These are phyloP conservation scores for Myotis lucifugus DNA, from an alignment of 2,113 vertebrate species.

Conservation along the genomic window DNA sequence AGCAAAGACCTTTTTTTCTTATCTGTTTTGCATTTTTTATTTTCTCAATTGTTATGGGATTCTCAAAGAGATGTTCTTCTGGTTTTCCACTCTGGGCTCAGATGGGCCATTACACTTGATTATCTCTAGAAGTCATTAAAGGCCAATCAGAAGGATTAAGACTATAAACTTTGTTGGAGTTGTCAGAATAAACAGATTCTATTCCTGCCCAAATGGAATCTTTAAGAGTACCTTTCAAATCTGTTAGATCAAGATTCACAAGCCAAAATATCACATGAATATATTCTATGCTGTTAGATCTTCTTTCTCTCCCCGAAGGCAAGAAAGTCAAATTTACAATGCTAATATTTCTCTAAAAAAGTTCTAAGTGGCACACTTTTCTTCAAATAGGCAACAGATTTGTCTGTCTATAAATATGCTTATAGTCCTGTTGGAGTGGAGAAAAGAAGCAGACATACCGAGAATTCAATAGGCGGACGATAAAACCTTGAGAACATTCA, in stretches of 20 bases:
- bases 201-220: neutral
- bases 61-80: neutral
- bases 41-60: neutral
- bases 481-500: conserved; percentile 1
- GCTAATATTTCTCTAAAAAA: conserved; percentile 57
- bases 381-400: conserved; percentile 56
- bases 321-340: conserved; percentile 64
- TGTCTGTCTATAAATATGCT: conserved; percentile 43
- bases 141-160: neutral
- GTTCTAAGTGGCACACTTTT: conserved; percentile 42
- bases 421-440: conserved; percentile 9
- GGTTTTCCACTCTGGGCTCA: neutral
- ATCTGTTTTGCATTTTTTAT: neutral
- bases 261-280: conserved; percentile 32
- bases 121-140: neutral
- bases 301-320: neutral
- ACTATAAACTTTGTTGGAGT: neutral
- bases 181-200: conserved; percentile 35
- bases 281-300: neutral
- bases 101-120: neutral
- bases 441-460: neutral
- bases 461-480: conserved; percentile 32
- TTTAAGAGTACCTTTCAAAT: conserved; percentile 39
- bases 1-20: neutral
- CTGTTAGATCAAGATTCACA: conserved; percentile 18